Evolutionary conservation across 2,888 invertebrate genomes (phyloP).

Genomic region (Tortricodes alternella): DNA sequence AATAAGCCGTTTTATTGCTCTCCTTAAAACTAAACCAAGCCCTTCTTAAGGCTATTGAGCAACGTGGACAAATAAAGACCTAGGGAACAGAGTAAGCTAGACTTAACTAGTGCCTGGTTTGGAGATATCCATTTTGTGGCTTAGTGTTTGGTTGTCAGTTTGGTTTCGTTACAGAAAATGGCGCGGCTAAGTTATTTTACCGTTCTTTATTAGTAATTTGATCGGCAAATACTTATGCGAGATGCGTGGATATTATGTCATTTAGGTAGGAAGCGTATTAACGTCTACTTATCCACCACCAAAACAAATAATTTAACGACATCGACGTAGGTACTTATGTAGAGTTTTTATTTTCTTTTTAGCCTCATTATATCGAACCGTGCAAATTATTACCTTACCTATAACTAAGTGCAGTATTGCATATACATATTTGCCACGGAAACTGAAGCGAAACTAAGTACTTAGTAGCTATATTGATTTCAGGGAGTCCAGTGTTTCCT

Average conservation of each 20-base stretch:
- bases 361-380: constrained; percentile 17
- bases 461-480: background rate
- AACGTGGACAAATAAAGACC: constrained; percentile 68
- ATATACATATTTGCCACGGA: constrained; percentile 6
- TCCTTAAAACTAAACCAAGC: constrained; percentile 70
- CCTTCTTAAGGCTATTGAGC: constrained; percentile 75
- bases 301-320: background rate
- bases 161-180: background rate
- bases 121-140: no score
- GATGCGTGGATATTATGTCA: background rate
- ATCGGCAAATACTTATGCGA: background rate
- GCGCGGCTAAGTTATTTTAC: background rate
- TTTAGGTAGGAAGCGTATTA: no score
- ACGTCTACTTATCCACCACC: background rate
- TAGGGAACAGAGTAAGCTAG: constrained; percentile 15
- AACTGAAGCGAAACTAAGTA: constrained; percentile 13
- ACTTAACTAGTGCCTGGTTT: constrained; percentile 16
- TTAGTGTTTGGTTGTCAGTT: background rate
- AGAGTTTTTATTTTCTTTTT: constrained; percentile 7
- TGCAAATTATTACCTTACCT: constrained; percentile 10
- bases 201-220: no score
- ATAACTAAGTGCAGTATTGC: constrained; percentile 20
- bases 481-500: background rate
- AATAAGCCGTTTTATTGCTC: constrained; percentile 58
- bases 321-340: background rate